Base-by-base conservation (phyloP, 2,113 vertebrate genomes). In the Erythrocebus patas region DNA sequence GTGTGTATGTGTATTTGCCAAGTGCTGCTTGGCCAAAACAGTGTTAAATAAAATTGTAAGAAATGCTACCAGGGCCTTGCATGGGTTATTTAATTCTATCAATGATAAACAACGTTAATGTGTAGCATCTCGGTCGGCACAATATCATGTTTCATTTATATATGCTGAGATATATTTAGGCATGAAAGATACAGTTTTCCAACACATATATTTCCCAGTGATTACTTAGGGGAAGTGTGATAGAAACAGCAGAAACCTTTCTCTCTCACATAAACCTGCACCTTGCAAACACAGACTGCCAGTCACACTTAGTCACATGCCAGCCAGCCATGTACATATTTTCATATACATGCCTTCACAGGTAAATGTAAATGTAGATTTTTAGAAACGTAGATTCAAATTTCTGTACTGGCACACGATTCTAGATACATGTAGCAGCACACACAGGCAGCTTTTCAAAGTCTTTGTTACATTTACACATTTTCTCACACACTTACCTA, bases 1-100 rank as follows among this genome's bases (percentile, higher is more conserved):
- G n/a, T 45, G 82, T 91, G 6, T 94, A 23, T 7, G 27, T 25
- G n/a, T 20, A 4, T 90, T 89, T 90, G 72, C 79, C 89, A 82
- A 96, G 89, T 52, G 84, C 85, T 80, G 55, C 85, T 96, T 75
- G 95, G 95, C 82, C 55, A 48, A 88, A 95, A 93, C 85, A 87
- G 93, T 95, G 96, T 98, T 96, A 97, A 98, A 98, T 98, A 98
- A 98, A 98, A 97, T 93, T 61, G 86, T 95, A 94, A 97, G 95
- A 95, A 98, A 97, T 78, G 92, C 82, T 96, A 93, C 91, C 64
- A 43, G 73, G 89, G 85, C 88, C 93, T 97, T 93, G 93, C 91
- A 96, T 95, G 97, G 95, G 89, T 98, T 98, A 97, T 98, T 98
- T 98, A 98, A 98, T 98, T 97, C 95, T 97, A 92, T 97, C 97